Evolutionary conservation across 92 coral and sea anemone genomes (phyloP).

Genomic region (Umimayanthus chanpuru): DNA sequence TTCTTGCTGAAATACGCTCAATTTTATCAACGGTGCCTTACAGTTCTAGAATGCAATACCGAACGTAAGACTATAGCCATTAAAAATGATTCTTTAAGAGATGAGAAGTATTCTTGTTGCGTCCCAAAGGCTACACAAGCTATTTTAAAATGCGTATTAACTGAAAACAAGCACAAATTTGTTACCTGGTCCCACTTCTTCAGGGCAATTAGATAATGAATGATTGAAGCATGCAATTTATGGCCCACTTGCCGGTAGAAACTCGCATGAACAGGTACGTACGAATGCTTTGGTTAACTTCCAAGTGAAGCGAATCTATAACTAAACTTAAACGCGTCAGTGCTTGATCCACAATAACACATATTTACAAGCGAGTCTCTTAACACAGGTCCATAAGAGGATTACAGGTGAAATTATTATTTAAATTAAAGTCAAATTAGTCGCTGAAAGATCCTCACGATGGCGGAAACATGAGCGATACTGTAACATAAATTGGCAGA

Average conservation of each 20-base stretch:
- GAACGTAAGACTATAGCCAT: not conserved
- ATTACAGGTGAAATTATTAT: no score
- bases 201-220: no score
- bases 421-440: no score
- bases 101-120: not conserved
- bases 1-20: not conserved
- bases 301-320: not conserved
- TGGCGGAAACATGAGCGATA: constrained; percentile 40
- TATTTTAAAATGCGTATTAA: no score
- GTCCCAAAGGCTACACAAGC: not conserved
- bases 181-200: not conserved
- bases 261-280: not conserved
- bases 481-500: constrained; percentile 27
- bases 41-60: no score
- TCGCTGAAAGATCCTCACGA: not conserved
- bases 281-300: not conserved
- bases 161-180: not conserved
- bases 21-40: no score
- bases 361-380: not conserved
- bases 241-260: not conserved
- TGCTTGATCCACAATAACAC: not conserved
- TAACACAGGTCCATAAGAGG: not conserved
- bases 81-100: not conserved
- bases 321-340: not conserved
- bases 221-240: not conserved